These are phyloP conservation scores for Eupithecia subumbrata DNA, from an alignment of 2,888 invertebrate species.

Conservation along the genomic window DNA sequence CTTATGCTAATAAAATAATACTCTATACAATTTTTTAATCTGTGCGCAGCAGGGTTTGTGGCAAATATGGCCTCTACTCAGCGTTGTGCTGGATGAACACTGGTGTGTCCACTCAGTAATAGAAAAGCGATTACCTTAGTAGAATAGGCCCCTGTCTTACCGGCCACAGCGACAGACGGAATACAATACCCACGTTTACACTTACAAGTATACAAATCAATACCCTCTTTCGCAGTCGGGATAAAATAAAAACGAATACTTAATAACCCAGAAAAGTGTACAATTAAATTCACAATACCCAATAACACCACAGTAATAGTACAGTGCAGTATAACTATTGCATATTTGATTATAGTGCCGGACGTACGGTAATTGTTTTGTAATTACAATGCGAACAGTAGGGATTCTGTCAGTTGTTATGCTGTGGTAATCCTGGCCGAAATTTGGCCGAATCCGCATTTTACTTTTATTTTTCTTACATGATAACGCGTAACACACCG, in stretches of 20 bases:
- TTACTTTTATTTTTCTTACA: background rate
- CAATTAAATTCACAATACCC: background rate
- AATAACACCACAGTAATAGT: background rate
- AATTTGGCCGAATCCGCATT: background rate
- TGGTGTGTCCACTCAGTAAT: no score
- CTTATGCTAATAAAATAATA: no score
- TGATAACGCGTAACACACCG: no score
- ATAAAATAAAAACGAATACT: background rate
- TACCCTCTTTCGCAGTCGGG: background rate
- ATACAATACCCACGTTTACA: no score
- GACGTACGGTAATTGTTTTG: slow-evolving; percentile 45
- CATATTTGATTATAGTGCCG: slow-evolving; percentile 30
- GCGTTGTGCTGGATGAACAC: no score
- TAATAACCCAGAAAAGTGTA: background rate
- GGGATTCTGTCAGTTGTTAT: slow-evolving; percentile 17
- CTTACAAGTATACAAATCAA: background rate
- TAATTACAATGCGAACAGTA: slow-evolving; percentile 41
- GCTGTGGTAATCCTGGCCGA: background rate
- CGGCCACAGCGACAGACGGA: no score
- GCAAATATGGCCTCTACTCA: no score
- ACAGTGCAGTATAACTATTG: slow-evolving; percentile 22
- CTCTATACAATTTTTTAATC: no score
- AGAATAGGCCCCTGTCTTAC: no score
- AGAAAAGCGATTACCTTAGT: no score
- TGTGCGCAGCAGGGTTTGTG: no score